phyloP scores from a whole-genome alignment of 2,113 vertebrate genomes.

The Elgaria multicarinata region DNA sequence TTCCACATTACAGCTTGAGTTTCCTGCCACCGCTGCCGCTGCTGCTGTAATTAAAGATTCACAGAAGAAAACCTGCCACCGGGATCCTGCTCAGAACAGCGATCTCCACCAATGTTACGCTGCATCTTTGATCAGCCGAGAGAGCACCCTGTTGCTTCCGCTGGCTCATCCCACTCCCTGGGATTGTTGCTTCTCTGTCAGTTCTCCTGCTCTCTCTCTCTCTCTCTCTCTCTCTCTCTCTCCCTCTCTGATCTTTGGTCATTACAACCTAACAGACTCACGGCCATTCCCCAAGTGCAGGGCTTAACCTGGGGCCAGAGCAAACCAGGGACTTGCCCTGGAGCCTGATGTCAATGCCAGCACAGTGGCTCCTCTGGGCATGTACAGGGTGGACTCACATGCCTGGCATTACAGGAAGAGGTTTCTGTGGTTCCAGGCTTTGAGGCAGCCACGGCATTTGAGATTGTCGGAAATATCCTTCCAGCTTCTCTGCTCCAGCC shows the following conservation, averaged over 20 bases:
- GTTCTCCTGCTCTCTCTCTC: neutral
- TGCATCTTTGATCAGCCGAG: neutral
- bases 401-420: no score
- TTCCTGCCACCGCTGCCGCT: neutral
- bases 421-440: neutral
- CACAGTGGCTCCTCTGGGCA: neutral
- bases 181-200: neutral
- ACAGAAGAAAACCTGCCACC: no score
- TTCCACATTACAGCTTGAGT: neutral
- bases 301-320: neutral
- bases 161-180: neutral
- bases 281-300: neutral
- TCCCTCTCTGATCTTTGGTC: neutral
- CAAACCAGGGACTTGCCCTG: neutral
- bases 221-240: neutral
- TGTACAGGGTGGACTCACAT: neutral
- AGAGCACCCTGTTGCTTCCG: neutral
- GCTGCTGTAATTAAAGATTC: neutral
- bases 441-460: neutral
- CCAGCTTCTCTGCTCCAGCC: neutral
- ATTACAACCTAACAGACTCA: no score
- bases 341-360: neutral
- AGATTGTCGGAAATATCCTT: neutral
- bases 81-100: neutral
- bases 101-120: neutral